Percentiles rank a stretch among this genome's conserved stretches.
These are phyloP conservation scores for Vesta saturnalis DNA, from an alignment of 2,888 invertebrate genomes.

Conservation along the genomic window DNA sequence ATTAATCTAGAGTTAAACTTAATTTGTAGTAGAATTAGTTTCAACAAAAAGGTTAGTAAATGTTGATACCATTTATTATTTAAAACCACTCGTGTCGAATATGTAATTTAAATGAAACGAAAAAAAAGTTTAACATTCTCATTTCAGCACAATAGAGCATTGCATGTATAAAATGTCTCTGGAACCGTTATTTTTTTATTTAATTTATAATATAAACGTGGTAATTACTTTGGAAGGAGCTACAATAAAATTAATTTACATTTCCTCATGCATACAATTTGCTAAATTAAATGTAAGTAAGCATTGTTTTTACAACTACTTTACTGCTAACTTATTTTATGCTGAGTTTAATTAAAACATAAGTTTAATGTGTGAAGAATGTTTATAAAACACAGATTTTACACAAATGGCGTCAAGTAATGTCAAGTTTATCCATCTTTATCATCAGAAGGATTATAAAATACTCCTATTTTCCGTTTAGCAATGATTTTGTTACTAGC, in stretches of 20 bases:
- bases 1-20: not conserved
- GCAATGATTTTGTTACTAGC: no score
- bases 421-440: not conserved
- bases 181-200: not conserved
- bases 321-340: conserved; percentile 5
- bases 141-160: not conserved
- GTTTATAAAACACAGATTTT: conserved; percentile 3
- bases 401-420: not conserved
- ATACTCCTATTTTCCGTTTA: no score
- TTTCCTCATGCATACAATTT: conserved; percentile 10
- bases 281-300: conserved; percentile 12
- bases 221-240: conserved; percentile 9
- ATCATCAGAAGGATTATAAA: no score
- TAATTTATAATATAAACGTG: conserved; percentile 9
- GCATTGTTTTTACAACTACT: conserved; percentile 13
- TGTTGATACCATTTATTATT: no score
- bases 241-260: conserved; percentile 10
- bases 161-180: not conserved
- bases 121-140: no score
- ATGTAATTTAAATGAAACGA: no score
- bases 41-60: no score
- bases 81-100: no score
- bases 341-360: conserved; percentile 4
- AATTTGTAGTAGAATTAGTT: not conserved
- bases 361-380: not conserved